Percentiles rank a stretch among this genome's conserved stretches.
phyloP scores from a whole-genome alignment of 2,113 vertebrate genomes.

The Pelecanus crispus region DNA sequence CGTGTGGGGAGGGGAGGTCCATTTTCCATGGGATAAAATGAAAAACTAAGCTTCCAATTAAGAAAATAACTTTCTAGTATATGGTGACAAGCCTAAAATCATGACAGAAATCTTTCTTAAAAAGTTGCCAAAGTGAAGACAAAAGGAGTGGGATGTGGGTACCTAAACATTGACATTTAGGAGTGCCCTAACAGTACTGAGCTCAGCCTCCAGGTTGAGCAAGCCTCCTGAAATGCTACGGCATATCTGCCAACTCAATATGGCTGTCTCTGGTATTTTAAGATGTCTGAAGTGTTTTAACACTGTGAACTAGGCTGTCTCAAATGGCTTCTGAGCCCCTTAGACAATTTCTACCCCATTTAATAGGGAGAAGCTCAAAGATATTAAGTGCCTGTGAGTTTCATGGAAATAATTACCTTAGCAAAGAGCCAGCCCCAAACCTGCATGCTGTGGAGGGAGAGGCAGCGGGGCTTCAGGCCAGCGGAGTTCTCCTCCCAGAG shows the following conservation, averaged over 20 bases:
- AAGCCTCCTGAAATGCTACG: neutral
- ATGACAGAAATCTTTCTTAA: neutral
- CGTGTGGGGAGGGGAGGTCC: neutral
- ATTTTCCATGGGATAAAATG: neutral
- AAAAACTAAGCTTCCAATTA: neutral
- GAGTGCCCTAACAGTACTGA: neutral
- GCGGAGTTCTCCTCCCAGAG: neutral
- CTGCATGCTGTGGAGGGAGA: neutral
- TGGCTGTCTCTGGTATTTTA: neutral
- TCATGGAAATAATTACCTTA: neutral
- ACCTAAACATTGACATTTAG: fast-evolving
- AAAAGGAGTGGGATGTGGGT: neutral
- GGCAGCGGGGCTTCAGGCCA: neutral
- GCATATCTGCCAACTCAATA: neutral
- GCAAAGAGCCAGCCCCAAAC: neutral
- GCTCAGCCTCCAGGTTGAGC: neutral
- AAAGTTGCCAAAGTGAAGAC: neutral
- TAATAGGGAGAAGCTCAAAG: neutral
- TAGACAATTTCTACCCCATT: neutral
- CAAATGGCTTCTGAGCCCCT: neutral
- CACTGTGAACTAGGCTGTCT: neutral
- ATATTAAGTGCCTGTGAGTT: neutral
- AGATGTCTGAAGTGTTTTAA: neutral
- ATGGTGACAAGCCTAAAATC: neutral
- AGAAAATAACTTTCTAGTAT: neutral